Conservation (phyloP, 2,113 vertebrate genomes). For the Myocastor coypus region DNA sequence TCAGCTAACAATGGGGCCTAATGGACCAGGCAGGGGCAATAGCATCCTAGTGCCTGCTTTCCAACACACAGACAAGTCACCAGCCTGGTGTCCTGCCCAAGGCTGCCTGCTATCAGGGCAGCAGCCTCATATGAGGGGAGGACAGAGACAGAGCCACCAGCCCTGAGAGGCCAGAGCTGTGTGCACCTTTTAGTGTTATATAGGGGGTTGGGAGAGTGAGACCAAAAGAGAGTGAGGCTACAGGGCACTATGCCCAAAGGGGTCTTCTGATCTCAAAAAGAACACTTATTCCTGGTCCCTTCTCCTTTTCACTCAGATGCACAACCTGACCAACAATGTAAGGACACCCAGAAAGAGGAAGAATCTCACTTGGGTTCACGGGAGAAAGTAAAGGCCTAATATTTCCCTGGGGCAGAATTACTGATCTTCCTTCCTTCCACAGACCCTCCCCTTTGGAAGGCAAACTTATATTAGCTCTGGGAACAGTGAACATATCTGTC, state of each 20-base stretch:
- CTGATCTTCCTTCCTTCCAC: neutral
- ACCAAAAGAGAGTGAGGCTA: neutral
- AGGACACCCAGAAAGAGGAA: neutral
- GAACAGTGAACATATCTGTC: neutral
- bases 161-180: neutral
- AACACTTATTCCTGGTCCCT: neutral
- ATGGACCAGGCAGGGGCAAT: neutral
- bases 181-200: neutral
- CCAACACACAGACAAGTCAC: neutral
- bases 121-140: neutral
- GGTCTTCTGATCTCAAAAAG: neutral
- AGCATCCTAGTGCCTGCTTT: neutral
- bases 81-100: neutral
- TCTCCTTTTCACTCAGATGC: neutral
- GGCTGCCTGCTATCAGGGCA: neutral
- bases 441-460: neutral
- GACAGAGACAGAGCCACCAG: neutral
- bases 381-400: neutral
- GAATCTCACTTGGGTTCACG: neutral
- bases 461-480: neutral
- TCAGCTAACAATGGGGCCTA: neutral
- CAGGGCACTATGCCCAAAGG: neutral
- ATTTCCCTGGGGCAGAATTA: neutral
- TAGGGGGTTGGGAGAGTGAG: accelerated
- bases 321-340: neutral